Conservation (phyloP, 2,888 invertebrate genomes). For the Loripinus fragilis region DNA sequence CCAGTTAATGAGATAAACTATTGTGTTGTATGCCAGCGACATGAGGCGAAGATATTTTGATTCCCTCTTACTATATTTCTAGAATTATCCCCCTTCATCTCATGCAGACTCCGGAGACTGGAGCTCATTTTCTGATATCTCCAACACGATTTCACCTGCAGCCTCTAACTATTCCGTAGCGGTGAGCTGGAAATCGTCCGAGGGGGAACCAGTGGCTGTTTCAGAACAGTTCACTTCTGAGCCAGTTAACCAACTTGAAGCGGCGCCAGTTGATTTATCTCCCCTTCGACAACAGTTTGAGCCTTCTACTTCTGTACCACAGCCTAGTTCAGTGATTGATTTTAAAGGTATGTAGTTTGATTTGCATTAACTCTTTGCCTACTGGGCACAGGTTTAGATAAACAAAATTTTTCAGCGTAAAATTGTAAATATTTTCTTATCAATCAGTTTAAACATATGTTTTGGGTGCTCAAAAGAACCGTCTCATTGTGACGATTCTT, state of each 20-base stretch:
- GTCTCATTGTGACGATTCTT: no score
- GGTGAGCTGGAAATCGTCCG: neutral
- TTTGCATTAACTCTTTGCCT: no score
- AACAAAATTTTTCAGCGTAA: no score
- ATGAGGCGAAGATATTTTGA: no score
- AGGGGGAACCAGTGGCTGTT: neutral
- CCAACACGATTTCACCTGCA: neutral
- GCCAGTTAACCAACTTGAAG: neutral
- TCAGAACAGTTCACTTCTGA: neutral
- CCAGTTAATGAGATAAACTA: no score
- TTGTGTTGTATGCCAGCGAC: no score
- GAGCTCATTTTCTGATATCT: conserved; percentile 8
- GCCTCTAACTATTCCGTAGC: neutral
- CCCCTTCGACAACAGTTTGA: neutral
- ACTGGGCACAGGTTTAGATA: no score
- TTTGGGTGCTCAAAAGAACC: no score
- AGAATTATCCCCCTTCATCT: neutral
- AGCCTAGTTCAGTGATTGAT: neutral
- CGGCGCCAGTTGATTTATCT: neutral
- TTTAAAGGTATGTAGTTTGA: no score
- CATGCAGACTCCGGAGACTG: neutral
- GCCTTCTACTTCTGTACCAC: neutral
- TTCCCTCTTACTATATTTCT: neutral
- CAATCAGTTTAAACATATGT: no score
- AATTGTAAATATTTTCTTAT: no score